Base-by-base conservation (phyloP, 92 coral and sea anemone species). In the Zoanthus sansibaricus region DNA sequence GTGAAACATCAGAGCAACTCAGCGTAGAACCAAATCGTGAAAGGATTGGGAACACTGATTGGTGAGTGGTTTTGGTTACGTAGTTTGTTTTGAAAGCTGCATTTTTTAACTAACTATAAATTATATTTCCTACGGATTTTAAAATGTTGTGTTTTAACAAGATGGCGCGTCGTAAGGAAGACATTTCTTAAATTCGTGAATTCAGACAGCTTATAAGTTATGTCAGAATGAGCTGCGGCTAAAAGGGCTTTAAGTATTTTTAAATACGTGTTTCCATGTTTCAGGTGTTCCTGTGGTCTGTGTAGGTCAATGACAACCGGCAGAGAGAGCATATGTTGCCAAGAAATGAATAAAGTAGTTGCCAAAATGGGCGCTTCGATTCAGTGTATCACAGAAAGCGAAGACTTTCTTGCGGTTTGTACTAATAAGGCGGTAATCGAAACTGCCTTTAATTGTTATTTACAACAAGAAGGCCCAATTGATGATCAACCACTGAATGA, bases 401-500 rank as follows among this genome's bases (percentile, higher is more conserved):
- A 46, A 48, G 61, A 48, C 33, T 75, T 75, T 48, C 17, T 48
- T 47, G 79, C 79, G 17, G 79, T 75, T 8, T 75, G 62, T 17
- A 47, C 61, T 13, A 75, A 75, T n/a, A 18, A 75, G 79, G 37
- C 79, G 0, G 62, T 75, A 20, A 75, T 75, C 20, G 79, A 75
- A 51, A 75, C 79, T 17, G 62, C 79, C n/a, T 75, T 75, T 14
- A 75, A 75, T 18, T 75, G 79, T 75, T 75, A 75, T 49, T 75
- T 75, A 33, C 79, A 75, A 25, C 61, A 8, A 3, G 79, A 75
- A 75, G 79, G 79, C 37, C 79, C 79, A 48, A 75, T 75, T 49
- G 79, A 75, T 15, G 79, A 75, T 49, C 13, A 75, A 49, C 79
- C 79, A n/a, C 20, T 47, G 62, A 75, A 75, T 49, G 79, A 75